Evolutionary conservation across 2,113 vertebrate species (phyloP), one percentile per base, ranked within the genome.

Genomic region (Psettodes erumei): DNA sequence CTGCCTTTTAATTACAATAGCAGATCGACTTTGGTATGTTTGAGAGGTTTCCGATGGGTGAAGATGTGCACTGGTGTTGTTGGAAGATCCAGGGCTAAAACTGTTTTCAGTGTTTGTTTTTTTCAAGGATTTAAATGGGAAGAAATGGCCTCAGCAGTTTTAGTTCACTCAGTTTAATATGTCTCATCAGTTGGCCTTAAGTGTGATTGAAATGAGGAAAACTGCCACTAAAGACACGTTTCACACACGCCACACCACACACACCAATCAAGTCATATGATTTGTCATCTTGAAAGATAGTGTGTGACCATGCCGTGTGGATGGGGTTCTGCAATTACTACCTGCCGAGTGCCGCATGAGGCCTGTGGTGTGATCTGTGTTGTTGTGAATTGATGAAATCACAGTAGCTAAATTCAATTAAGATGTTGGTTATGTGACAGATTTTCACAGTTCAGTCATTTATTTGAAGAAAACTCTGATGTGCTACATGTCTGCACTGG

Each of bases 21-120:
- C 19, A 0, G 10, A 16, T 30, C 38, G 53, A 3, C 28, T 76
- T 30, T 48, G 30, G 27, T 37, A 25, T 15, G 32, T 54, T 27
- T 63, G 23, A 59, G 8, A 45, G 40, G 8, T 13, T 68, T 60
- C 48, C 7, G 37, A 58, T 73, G 18, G 30, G 9, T 23, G 53
- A 50, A 59, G 47, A 54, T 54, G 38, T 69, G 35, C 27, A 18
- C 23, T 48, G 27, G 2, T 62, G 62, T 71, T 70, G 33, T 33
- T 50, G 40, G 56, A 38, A 25, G 40, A 21, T 13, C 1, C 4
- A 13, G 12, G 13, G 18, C 33, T 47, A 11, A 27, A 21, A 59
- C 0, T 0, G 11, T 64, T 15, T 30, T 27, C n/a, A 27, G 13
- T 53, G n/a, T 73, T 53, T 35, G 15, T 56, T n/a, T n/a, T n/a